Percentiles rank a stretch among this genome's conserved stretches.
phyloP scores from a whole-genome alignment of 2,797 vertebrate genomes.

The Ispidina lecontei region DNA sequence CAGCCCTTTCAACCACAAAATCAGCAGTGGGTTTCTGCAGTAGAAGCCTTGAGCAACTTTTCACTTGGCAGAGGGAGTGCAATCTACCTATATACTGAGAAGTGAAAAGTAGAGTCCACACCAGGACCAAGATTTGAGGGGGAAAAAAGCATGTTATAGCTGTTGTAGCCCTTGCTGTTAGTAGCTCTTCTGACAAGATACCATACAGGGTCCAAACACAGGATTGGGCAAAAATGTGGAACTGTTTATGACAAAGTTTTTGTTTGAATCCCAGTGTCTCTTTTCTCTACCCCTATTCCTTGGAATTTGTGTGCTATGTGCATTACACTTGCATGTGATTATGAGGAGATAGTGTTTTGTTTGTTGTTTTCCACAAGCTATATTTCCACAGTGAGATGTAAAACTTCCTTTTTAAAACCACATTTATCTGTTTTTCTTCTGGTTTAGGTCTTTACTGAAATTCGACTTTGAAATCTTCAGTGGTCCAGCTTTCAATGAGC shows the following conservation, averaged over 20 bases:
- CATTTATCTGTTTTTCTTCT: neutral
- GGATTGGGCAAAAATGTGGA: neutral
- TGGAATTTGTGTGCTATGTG: constrained; percentile 23
- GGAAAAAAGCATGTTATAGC: neutral
- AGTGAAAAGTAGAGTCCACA: neutral
- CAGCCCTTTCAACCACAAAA: constrained; percentile 28
- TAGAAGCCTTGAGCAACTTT: neutral
- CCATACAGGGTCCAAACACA: neutral
- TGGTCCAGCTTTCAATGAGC: neutral
- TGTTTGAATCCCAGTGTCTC: neutral
- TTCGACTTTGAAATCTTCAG: neutral
- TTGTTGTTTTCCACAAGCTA: neutral
- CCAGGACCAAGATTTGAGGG: neutral
- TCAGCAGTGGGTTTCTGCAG: neutral
- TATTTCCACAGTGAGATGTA: neutral
- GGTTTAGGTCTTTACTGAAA: constrained; percentile 9
- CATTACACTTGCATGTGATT: neutral
- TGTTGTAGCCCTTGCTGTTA: neutral
- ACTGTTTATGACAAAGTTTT: neutral
- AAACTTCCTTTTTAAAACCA: neutral
- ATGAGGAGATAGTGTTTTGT: neutral
- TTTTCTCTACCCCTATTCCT: neutral
- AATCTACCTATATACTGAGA: neutral
- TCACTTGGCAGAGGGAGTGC: neutral
- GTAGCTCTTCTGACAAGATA: neutral